These are phyloP conservation scores for Xiphophorus birchmanni DNA, from an alignment of 2,797 vertebrate species.

Conservation along the genomic window DNA sequence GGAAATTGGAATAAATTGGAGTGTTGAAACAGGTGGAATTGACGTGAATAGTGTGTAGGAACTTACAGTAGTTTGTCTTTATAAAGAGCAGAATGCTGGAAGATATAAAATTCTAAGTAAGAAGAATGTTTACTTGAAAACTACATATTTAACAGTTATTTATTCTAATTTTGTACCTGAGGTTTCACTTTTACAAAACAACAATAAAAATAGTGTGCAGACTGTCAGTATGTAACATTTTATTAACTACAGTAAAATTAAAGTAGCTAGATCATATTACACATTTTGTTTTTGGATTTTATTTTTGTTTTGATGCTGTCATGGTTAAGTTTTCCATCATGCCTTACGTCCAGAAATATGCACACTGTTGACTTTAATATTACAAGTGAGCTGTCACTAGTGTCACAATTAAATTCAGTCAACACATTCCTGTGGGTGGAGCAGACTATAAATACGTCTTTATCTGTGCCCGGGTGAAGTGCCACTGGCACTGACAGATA, in stretches of 20 bases:
- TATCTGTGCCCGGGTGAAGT: conserved; percentile 14
- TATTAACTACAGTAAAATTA: neutral
- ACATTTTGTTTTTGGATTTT: neutral
- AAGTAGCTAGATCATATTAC: neutral
- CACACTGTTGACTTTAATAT: neutral
- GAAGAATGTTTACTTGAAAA: neutral
- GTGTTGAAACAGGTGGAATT: neutral
- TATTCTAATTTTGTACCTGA: neutral
- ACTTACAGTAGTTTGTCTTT: neutral
- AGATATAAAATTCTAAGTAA: neutral
- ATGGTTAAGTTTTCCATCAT: neutral
- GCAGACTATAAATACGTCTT: conserved; percentile 20
- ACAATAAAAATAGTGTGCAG: neutral
- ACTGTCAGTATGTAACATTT: neutral
- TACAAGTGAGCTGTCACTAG: neutral
- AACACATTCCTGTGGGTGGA: neutral
- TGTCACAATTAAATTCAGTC: conserved; percentile 1
- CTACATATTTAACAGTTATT: neutral
- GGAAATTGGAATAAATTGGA: neutral
- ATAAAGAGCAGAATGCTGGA: neutral
- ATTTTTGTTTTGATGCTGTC: neutral
- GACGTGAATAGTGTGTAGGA: neutral
- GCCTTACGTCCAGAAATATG: neutral
- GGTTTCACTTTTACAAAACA: neutral
- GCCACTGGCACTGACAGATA: conserved; percentile 15